These are phyloP conservation scores for Sebastes variabilis DNA, from an alignment of 2,797 vertebrate genomes.

Conservation along the genomic window DNA sequence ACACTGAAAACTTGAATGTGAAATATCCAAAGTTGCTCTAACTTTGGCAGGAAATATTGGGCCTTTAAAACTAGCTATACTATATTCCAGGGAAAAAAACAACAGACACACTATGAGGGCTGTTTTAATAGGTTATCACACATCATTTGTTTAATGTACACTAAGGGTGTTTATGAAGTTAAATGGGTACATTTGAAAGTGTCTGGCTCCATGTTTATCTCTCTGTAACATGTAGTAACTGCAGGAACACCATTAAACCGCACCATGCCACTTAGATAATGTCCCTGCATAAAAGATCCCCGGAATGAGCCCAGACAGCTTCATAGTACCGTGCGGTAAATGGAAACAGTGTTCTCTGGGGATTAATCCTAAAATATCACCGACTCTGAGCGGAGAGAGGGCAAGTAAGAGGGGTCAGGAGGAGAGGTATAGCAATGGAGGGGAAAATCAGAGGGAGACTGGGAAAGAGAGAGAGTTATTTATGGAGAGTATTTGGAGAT, in stretches of 20 bases:
- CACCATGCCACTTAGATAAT: not conserved
- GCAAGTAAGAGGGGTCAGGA: slow-evolving; percentile 67
- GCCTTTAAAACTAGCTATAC: not conserved
- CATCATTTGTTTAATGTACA: not conserved
- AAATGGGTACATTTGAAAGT: not conserved
- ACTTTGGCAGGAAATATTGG: not conserved
- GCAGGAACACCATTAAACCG: not conserved
- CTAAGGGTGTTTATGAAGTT: not conserved
- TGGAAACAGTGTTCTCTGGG: slow-evolving; percentile 73
- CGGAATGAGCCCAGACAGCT: slow-evolving; percentile 40
- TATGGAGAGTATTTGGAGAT: slow-evolving; percentile 79
- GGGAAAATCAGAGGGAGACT: slow-evolving; percentile 67
- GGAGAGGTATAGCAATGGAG: slow-evolving; percentile 52
- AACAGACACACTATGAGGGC: not conserved
- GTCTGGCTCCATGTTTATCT: not conserved
- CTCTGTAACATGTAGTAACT: not conserved
- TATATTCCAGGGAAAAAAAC: not conserved
- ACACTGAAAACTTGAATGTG: not conserved
- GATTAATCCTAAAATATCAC: slow-evolving; percentile 78
- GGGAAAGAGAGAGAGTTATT: slow-evolving; percentile 77
- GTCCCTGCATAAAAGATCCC: not conserved
- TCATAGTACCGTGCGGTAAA: slow-evolving; percentile 42
- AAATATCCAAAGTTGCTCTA: not conserved
- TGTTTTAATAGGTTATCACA: not conserved
- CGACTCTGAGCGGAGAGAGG: slow-evolving; percentile 58